Conservation (phyloP, 2,888 invertebrate genomes). For the Tridacna crocea region DNA sequence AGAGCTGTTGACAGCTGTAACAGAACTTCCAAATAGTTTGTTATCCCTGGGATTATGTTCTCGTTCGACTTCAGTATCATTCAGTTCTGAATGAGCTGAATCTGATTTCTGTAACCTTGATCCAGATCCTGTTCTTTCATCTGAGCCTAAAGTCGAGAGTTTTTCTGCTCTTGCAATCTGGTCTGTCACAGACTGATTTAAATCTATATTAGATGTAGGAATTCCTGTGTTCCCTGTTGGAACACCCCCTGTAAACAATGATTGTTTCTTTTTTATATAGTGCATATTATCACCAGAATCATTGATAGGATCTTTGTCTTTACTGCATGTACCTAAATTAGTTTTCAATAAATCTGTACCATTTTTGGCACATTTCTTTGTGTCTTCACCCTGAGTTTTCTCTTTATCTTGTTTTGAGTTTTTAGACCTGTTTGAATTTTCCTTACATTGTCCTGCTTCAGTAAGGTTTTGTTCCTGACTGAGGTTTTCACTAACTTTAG, state of each 20-base stretch:
- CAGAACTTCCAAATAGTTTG: slow-evolving; percentile 28
- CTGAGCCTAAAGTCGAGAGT: slow-evolving; percentile 64
- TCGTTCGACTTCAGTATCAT: slow-evolving; percentile 30
- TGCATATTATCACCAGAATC: slow-evolving; percentile 80
- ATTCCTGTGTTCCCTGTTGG: slow-evolving; percentile 53
- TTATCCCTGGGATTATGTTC: slow-evolving; percentile 47
- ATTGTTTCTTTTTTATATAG: slow-evolving; percentile 80
- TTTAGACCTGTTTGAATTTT: slow-evolving; percentile 18
- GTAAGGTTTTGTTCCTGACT: background rate
- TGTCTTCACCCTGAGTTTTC: slow-evolving; percentile 42
- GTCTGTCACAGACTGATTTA: slow-evolving; percentile 80
- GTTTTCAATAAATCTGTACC: slow-evolving; percentile 15
- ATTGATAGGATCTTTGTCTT: slow-evolving; percentile 44
- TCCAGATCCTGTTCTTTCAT: slow-evolving; percentile 58
- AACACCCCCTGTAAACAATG: slow-evolving; percentile 72
- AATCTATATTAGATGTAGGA: slow-evolving; percentile 75
- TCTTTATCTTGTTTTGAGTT: slow-evolving; percentile 34
- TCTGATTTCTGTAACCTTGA: slow-evolving; percentile 18
- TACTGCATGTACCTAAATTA: slow-evolving; percentile 17
- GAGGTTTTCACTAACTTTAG: slow-evolving; percentile 10
- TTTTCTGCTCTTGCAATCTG: slow-evolving; percentile 77
- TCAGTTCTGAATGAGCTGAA: slow-evolving; percentile 26
- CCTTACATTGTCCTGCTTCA: slow-evolving; percentile 12
- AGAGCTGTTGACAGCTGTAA: slow-evolving; percentile 8
- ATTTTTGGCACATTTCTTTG: slow-evolving; percentile 26